These are phyloP conservation scores for Osmerus mordax DNA, from an alignment of 2,113 vertebrate species.

Conservation along the genomic window DNA sequence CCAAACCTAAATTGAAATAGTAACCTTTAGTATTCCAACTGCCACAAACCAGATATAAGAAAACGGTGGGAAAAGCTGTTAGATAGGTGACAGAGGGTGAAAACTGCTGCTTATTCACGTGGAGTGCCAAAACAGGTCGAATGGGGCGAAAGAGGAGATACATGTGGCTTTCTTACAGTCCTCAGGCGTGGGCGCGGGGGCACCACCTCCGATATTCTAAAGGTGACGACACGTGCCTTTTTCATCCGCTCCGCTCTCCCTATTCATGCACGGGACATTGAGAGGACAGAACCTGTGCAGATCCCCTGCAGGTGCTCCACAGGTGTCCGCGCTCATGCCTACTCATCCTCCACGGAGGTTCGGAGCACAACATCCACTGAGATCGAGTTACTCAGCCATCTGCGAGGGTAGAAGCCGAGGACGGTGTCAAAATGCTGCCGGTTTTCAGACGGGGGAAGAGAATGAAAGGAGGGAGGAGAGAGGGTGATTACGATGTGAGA, in stretches of 20 bases:
- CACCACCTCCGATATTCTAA: background rate
- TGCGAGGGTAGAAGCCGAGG: conserved; percentile 17
- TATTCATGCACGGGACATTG: conserved; percentile 3
- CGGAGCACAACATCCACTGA: conserved; percentile 17
- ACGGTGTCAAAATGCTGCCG: conserved; percentile 12
- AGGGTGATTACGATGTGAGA: background rate
- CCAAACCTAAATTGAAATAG: too few species aligned
- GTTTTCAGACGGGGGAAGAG: background rate
- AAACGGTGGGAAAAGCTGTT: too few species aligned
- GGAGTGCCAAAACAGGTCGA: conserved; percentile 2
- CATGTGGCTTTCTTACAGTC: conserved; percentile 8
- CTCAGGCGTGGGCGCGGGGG: background rate
- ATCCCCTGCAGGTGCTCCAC: conserved; percentile 23
- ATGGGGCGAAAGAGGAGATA: background rate
- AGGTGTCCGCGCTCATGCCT: conserved; percentile 34
- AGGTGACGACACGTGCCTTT: conserved; percentile 15
- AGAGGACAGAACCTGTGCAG: conserved; percentile 5
- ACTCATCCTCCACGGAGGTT: conserved; percentile 39
- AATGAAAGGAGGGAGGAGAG: background rate
- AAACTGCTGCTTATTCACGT: too few species aligned
- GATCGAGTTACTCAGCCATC: conserved; percentile 47
- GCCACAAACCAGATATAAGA: too few species aligned
- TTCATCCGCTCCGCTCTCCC: conserved; percentile 15
- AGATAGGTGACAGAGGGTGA: too few species aligned
- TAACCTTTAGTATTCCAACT: too few species aligned